Conservation (phyloP, 2,797 vertebrate genomes). For the Crenuchus spilurus region DNA sequence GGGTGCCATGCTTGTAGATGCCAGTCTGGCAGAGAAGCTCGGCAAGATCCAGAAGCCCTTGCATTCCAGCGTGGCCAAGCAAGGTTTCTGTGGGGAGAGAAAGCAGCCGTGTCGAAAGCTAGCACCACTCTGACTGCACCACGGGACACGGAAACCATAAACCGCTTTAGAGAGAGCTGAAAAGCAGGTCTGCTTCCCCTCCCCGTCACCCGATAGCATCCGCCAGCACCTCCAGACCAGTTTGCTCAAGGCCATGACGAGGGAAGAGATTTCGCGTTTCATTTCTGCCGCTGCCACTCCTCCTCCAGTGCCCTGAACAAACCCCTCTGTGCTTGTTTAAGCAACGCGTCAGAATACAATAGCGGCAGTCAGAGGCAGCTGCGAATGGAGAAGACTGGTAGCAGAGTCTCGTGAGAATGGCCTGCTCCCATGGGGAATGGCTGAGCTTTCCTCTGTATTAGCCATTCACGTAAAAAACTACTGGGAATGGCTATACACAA, state of each 20-base stretch:
- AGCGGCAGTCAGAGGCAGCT: constrained; percentile 36
- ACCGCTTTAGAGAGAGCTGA: constrained; percentile 42
- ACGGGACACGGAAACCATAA: constrained; percentile 40
- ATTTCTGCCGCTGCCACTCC: constrained; percentile 18
- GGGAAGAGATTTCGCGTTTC: constrained; percentile 26
- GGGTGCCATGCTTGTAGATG: constrained; percentile 18
- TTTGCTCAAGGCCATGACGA: constrained; percentile 20
- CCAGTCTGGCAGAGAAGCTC: constrained; percentile 11
- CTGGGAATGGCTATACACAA: not conserved
- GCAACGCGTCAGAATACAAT: constrained; percentile 45
- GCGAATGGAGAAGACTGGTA: constrained; percentile 16
- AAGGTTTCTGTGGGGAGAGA: constrained; percentile 35
- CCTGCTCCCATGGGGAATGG: constrained; percentile 15
- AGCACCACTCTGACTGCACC: constrained; percentile 9
- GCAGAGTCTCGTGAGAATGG: constrained; percentile 7
- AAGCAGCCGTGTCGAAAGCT: constrained; percentile 27
- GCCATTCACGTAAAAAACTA: constrained; percentile 5
- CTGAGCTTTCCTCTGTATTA: not conserved
- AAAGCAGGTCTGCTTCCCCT: constrained; percentile 40
- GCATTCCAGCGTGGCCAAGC: constrained; percentile 37
- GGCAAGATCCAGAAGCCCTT: not conserved
- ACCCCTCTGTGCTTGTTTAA: constrained; percentile 35
- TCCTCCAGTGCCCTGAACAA: constrained; percentile 7
- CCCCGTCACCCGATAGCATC: constrained; percentile 37
- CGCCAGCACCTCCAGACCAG: constrained; percentile 35